A percentile compares a stretch with the other conserved stretches of the same genome.
Evolutionary conservation across 2,113 vertebrate species (phyloP).

Genomic region (Rafetus swinhoei): DNA sequence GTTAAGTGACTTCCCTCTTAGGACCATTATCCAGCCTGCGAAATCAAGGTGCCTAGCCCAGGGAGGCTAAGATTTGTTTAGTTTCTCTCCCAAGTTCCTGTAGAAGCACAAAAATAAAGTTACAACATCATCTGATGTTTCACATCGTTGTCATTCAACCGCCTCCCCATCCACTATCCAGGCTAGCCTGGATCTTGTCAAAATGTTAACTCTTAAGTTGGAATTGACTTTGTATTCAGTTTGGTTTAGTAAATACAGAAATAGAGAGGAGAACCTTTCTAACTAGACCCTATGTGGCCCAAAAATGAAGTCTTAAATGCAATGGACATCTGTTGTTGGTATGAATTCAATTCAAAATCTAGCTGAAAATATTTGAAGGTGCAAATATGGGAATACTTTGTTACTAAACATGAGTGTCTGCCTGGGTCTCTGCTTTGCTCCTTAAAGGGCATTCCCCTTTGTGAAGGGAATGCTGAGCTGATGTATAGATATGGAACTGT

Average conservation of each 20-base stretch:
- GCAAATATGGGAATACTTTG: background rate
- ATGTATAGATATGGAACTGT: accelerated
- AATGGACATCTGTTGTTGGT: background rate
- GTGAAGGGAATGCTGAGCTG: background rate
- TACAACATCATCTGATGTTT: background rate
- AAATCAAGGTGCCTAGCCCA: background rate
- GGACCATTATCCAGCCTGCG: background rate
- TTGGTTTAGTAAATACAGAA: background rate
- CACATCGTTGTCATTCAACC: background rate
- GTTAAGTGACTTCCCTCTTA: background rate
- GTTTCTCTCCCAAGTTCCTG: background rate
- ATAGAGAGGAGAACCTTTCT: background rate
- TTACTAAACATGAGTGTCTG: background rate
- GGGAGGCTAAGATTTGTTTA: background rate
- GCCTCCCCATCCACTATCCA: background rate
- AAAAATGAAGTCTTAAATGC: too few species aligned
- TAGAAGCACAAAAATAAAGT: background rate
- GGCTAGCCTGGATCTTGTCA: background rate
- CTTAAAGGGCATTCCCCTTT: accelerated
- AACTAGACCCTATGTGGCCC: background rate
- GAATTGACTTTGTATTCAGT: background rate
- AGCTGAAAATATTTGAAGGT: background rate
- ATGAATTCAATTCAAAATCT: background rate
- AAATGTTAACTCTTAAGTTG: background rate
- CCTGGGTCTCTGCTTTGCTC: background rate